phyloP scores from a whole-genome alignment of 2,888 invertebrate species.

The Drosophila prostipennis region DNA sequence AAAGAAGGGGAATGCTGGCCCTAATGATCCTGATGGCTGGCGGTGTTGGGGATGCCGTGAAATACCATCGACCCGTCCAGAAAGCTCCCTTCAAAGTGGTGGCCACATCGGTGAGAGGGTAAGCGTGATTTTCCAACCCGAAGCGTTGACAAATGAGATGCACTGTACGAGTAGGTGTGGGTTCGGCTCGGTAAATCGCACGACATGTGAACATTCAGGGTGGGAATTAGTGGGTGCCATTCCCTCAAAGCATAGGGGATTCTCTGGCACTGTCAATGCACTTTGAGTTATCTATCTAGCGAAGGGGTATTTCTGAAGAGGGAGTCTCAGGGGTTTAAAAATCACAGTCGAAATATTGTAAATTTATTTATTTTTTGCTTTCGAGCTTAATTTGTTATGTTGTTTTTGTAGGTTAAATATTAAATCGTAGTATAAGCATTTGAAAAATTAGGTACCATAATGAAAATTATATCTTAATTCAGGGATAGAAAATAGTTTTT shows the following conservation, averaged over 20 bases:
- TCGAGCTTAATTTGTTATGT: too few relatives aligned
- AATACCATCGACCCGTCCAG: slow-evolving; percentile 1
- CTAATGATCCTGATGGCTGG: slow-evolving; percentile 9
- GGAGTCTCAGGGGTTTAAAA: neutral
- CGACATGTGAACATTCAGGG: slow-evolving; percentile 18
- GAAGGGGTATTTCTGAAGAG: slow-evolving; percentile 1
- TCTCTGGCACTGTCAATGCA: slow-evolving; percentile 12
- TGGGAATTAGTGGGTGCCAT: neutral
- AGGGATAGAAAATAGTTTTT: too few relatives aligned
- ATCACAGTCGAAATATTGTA: too few relatives aligned
- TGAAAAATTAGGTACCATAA: too few relatives aligned
- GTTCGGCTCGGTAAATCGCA: slow-evolving; percentile 1
- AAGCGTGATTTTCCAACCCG: slow-evolving; percentile 1
- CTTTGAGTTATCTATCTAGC: neutral
- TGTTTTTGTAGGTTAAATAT: too few relatives aligned
- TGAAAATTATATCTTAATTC: too few relatives aligned
- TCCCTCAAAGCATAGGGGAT: too few relatives aligned
- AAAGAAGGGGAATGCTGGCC: slow-evolving; percentile 1
- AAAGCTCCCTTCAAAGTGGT: neutral
- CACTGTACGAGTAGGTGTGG: neutral
- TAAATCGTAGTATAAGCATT: too few relatives aligned
- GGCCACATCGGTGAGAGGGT: slow-evolving; percentile 16
- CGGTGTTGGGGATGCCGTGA: neutral
- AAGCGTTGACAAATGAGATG: slow-evolving; percentile 1
- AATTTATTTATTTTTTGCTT: too few relatives aligned